Evolutionary conservation across 1,140 invertebrate genomes (phyloP).

Genomic region (Papilio glaucus): DNA sequence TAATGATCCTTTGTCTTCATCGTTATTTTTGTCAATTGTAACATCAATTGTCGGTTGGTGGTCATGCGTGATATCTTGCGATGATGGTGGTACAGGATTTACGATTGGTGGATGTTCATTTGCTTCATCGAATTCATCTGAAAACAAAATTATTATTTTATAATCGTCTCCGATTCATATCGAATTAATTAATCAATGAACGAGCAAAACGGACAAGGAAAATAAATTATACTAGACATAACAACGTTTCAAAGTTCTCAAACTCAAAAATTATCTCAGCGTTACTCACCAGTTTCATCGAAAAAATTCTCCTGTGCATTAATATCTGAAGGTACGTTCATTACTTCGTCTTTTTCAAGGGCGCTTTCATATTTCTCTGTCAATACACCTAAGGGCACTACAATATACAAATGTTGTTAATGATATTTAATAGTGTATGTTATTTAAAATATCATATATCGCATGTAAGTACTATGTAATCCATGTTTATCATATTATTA

Average conservation of each 20-base stretch:
- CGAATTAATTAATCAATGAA: neutral
- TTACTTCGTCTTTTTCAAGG: slow-evolving; percentile 87
- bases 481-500: too few species aligned
- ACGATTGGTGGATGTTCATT: slow-evolving; percentile 48
- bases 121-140: slow-evolving; percentile 57
- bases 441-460: too few species aligned
- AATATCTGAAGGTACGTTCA: slow-evolving; percentile 37
- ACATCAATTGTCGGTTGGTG: slow-evolving; percentile 34
- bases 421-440: neutral
- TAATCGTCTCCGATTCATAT: slow-evolving; percentile 8
- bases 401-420: slow-evolving; percentile 31
- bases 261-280: neutral
- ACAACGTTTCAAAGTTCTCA: neutral
- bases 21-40: slow-evolving; percentile 7
- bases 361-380: slow-evolving; percentile 90
- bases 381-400: slow-evolving; percentile 93
- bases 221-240: too few species aligned
- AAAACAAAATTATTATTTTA: slow-evolving; percentile 8
- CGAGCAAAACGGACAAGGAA: too few species aligned
- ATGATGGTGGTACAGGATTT: slow-evolving; percentile 53
- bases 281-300: slow-evolving; percentile 60
- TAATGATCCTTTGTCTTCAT: slow-evolving; percentile 43
- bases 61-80: slow-evolving; percentile 41
- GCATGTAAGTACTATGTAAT: too few species aligned
- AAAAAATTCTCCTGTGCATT: slow-evolving; percentile 51